These are phyloP conservation scores for Dysidea cf. avara DNA, from an alignment of 37 sponge, comb jelly and placozoan species.

Conservation along the genomic window DNA sequence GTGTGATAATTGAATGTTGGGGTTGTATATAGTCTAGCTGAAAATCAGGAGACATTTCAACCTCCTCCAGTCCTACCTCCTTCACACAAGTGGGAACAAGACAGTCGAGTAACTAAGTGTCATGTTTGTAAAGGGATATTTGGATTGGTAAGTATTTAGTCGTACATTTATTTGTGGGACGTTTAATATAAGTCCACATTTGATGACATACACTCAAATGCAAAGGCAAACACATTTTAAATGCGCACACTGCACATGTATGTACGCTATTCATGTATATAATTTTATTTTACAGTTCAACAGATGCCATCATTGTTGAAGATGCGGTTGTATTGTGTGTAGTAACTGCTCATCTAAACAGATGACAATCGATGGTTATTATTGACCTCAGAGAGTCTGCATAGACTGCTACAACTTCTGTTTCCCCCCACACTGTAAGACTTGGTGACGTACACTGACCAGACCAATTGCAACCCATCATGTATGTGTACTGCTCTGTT, in stretches of 20 bases:
- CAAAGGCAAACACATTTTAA: too few species aligned
- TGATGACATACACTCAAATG: too few species aligned
- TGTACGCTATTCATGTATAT: too few species aligned
- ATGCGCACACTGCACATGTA: too few species aligned
- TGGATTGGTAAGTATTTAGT: slow-evolving; percentile 80
- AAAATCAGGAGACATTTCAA: slow-evolving; percentile 5
- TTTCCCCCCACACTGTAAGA: neutral
- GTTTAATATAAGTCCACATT: too few species aligned
- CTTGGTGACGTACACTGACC: neutral
- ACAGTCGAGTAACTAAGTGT: slow-evolving; percentile 52
- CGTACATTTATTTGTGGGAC: too few species aligned
- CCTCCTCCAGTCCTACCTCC: slow-evolving; percentile 59
- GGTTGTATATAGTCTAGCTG: neutral
- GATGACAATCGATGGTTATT: slow-evolving; percentile 49
- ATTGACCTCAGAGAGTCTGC: slow-evolving; percentile 47
- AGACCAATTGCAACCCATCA: too few species aligned
- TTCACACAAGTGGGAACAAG: slow-evolving; percentile 67
- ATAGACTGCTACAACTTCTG: slow-evolving; percentile 38
- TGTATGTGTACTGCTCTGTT: too few species aligned
- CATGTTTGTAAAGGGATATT: slow-evolving; percentile 68
- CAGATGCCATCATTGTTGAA: slow-evolving; percentile 85
- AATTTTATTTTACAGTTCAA: slow-evolving; percentile 72
- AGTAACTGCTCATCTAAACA: slow-evolving; percentile 58
- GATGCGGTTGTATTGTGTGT: slow-evolving; percentile 93
- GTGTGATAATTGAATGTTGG: too few species aligned